Conservation (phyloP, 2,797 vertebrate genomes). For the Hypotaenidia okinawae region DNA sequence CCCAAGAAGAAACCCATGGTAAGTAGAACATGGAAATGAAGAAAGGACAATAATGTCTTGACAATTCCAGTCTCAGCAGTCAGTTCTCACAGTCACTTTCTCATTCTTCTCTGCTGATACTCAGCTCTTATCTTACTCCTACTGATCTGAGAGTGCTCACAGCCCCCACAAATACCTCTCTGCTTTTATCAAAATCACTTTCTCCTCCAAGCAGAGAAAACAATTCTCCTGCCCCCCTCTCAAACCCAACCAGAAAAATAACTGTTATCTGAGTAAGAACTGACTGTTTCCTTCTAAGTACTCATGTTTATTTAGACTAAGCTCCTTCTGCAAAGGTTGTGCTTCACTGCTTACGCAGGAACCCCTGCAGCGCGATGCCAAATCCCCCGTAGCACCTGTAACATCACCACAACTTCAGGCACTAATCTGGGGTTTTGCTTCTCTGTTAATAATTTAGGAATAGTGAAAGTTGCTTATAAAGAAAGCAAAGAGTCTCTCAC, state of each 20-base stretch:
- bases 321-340: background rate
- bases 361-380: rapidly evolving
- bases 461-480: background rate
- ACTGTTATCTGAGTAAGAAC: background rate
- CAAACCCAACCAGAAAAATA: background rate
- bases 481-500: background rate
- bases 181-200: background rate
- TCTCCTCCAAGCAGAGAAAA: background rate
- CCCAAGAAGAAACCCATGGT: background rate
- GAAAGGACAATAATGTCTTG: background rate
- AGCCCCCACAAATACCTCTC: background rate
- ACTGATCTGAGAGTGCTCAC: background rate
- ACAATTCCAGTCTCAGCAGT: background rate
- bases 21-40: rapidly evolving
- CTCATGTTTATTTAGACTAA: background rate
- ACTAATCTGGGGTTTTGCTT: rapidly evolving
- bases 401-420: rapidly evolving
- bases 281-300: background rate
- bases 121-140: background rate
- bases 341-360: background rate
- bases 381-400: background rate
- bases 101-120: background rate
- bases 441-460: background rate
- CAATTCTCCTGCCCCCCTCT: background rate
- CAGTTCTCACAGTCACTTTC: background rate